Evolutionary conservation across 2,888 invertebrate species (phyloP), one percentile per base, ranked within the genome.

Genomic region (Lomographa bimaculata): DNA sequence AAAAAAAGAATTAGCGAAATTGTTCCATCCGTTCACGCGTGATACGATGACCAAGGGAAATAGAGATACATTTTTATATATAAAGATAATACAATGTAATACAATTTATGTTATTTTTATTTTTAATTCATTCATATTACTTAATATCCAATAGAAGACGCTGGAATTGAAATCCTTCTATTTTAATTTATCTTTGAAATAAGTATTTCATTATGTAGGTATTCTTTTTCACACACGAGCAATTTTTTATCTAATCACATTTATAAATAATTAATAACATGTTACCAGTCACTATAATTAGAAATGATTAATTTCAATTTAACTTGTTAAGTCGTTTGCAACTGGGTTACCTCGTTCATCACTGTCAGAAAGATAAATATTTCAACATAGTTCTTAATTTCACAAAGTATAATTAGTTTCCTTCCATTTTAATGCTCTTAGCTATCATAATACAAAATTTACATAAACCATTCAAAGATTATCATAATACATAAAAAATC

Each of bases 301-400:
- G 3, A 16, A 23, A 19, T 20, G 20, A 38, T 30, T 33, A 27
- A 39, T 29, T 28, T 26, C 24, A 45, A 43, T 29, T 10, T 20
- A 26, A 14, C 36, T 29, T 21, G 30, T 36, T 12, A 34, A 28
- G 37, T 43, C 43, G 30, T 46, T 44, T 41, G 8, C 33, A 48
- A 49, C 28, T 44, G 10, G 29, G 37, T 27, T 26, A 24, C 26
- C 23, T 40, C 55, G 58, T 69, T 55, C 29, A 54, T 70, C 70
- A 67, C 54, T 45, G 68, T 64, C 67, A 16, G 28, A 37, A 54
- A 54, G 55, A 62, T 61, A 61, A 60, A 63, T 69, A 40, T 54
- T 46, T 57, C 47, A 57, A 57, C 26, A 24, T 23, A 25, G 30
- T 49, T 35, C 24, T 44, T 24, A 43, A 47, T 42, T 45, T 46